Percentiles rank a stretch among this genome's conserved stretches.
Conservation (phyloP, 2,113 vertebrate species). For the Orycteropus afer region DNA sequence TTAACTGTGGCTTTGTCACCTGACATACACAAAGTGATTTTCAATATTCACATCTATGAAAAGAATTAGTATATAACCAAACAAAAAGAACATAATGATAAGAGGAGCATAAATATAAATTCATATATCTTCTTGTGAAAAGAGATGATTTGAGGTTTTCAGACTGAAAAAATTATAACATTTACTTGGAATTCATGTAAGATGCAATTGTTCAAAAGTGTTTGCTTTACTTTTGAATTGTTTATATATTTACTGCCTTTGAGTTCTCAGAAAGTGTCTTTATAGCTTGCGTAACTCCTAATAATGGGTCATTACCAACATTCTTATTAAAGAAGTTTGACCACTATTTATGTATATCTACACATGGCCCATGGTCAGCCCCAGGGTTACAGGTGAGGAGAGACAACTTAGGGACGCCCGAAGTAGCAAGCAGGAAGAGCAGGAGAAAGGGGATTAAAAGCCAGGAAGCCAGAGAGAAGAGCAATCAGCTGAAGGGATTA, state of each 20-base stretch:
- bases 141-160: background rate
- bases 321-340: background rate
- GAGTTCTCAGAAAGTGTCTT: background rate
- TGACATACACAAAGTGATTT: conserved; percentile 2
- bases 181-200: background rate
- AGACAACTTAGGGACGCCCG: too few relatives aligned
- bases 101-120: background rate
- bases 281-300: background rate
- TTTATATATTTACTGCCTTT: background rate
- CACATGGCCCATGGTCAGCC: too few relatives aligned
- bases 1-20: background rate
- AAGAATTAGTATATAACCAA: background rate
- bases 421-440: too few relatives aligned
- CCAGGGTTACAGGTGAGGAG: too few relatives aligned
- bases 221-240: background rate
- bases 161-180: background rate
- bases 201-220: background rate
- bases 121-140: background rate
- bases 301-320: background rate
- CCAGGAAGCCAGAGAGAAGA: too few relatives aligned
- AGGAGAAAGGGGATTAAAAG: too few relatives aligned
- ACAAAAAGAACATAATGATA: background rate
- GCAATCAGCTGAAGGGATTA: too few relatives aligned
- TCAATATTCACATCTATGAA: conserved; percentile 14
- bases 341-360: background rate